Conservation (phyloP, 2,888 invertebrate genomes). For the Boloria selene region DNA sequence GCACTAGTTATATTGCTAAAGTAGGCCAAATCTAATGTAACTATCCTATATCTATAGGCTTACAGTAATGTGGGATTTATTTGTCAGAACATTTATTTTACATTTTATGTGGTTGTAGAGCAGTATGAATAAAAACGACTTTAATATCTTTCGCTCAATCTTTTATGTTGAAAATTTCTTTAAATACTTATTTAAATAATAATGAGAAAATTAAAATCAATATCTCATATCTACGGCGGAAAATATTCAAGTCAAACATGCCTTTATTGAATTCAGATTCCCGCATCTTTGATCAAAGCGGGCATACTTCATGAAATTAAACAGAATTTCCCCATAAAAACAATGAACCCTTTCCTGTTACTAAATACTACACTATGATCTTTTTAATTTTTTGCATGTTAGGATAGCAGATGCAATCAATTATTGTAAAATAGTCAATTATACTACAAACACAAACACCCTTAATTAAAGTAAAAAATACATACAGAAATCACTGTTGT, state of each 20-base stretch:
- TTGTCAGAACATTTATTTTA: conserved; percentile 3
- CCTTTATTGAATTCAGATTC: conserved; percentile 50
- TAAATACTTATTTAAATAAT: conserved; percentile 45
- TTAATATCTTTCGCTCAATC: no score
- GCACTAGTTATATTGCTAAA: conserved; percentile 3
- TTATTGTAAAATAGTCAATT: no score
- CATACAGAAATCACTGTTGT: background rate
- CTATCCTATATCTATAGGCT: background rate
- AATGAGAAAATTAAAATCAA: conserved; percentile 41
- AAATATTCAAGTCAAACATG: conserved; percentile 41
- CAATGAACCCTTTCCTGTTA: conserved; percentile 1
- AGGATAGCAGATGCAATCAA: no score
- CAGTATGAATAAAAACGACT: no score
- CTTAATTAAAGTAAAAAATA: background rate
- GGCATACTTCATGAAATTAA: conserved; percentile 46
- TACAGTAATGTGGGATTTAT: background rate
- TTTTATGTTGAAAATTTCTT: conserved; percentile 37
- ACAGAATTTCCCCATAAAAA: conserved; percentile 28
- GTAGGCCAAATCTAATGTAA: no score
- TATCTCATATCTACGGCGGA: conserved; percentile 39
- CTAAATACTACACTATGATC: background rate
- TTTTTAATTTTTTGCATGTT: background rate
- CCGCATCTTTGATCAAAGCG: conserved; percentile 16
- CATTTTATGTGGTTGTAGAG: no score
- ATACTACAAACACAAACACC: no score